Percentiles rank a stretch among this genome's conserved stretches.
phyloP scores from a whole-genome alignment of 2,113 vertebrate species.

The Hippolais icterina region DNA sequence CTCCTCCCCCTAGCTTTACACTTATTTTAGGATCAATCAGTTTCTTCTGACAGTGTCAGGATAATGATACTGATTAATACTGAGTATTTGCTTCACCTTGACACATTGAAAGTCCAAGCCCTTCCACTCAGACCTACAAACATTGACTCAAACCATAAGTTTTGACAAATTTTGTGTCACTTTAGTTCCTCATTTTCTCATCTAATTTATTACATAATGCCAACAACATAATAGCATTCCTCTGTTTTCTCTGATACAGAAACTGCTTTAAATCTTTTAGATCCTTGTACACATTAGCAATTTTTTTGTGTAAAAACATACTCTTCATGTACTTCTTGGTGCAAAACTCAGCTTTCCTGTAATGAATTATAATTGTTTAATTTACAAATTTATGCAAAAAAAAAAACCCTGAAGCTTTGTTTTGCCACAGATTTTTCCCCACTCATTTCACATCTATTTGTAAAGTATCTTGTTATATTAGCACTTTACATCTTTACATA shows the following conservation, averaged over 20 bases:
- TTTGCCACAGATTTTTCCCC: not conserved
- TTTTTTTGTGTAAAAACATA: not conserved
- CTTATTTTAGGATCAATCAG: not conserved
- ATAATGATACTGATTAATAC: fast-evolving
- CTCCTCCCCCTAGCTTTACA: not conserved
- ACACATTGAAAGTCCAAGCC: not conserved
- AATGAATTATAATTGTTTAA: not conserved
- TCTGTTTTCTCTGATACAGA: not conserved
- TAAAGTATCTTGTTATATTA: conserved; percentile 27
- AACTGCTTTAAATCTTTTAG: not conserved
- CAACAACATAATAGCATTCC: not conserved
- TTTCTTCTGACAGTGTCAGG: not conserved
- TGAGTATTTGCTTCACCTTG: not conserved
- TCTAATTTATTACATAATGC: not conserved
- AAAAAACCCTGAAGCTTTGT: not conserved
- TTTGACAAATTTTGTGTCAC: not conserved
- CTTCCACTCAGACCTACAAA: not conserved
- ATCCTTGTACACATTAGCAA: not conserved
- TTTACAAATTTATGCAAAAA: not conserved
- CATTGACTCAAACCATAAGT: not conserved
- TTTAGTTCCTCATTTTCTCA: not conserved
- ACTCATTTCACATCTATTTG: not conserved
- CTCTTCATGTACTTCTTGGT: not conserved
- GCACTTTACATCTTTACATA: not conserved
- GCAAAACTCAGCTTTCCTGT: not conserved